phyloP scores from a whole-genome alignment of 2,113 vertebrate species.

The Semnopithecus entellus region DNA sequence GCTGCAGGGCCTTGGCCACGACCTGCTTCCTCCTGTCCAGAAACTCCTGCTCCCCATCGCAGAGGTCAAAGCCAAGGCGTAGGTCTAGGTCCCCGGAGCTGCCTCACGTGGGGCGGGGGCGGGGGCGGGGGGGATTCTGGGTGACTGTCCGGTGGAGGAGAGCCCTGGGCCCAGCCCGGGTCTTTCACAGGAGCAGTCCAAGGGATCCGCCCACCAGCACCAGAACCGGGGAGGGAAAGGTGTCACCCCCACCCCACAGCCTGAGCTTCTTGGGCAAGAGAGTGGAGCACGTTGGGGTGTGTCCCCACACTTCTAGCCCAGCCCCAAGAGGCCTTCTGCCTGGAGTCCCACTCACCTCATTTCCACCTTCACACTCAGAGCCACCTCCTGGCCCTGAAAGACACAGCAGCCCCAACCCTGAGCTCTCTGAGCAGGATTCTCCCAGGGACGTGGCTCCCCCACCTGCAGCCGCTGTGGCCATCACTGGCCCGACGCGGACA shows the following conservation, averaged over 20 bases:
- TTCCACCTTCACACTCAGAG: conserved; percentile 82
- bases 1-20: conserved; percentile 83
- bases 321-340: not conserved
- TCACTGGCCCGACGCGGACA: no score
- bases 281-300: not conserved
- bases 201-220: not conserved
- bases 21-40: conserved; percentile 86
- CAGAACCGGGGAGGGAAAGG: not conserved
- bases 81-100: conserved; percentile 85
- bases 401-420: not conserved
- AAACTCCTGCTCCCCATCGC: conserved; percentile 86
- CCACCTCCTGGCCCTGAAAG: conserved; percentile 80
- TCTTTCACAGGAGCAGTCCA: not conserved
- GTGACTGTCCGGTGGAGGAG: not conserved
- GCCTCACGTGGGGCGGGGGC: not conserved
- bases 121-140: rapidly evolving
- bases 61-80: conserved; percentile 90
- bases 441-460: not conserved
- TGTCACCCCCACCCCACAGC: no score
- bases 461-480: not conserved
- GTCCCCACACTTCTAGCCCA: not conserved
- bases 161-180: not conserved
- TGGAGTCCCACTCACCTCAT: conserved; percentile 78
- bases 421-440: not conserved
- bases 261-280: not conserved